Evolutionary conservation across 2,888 invertebrate genomes (phyloP).

Genomic region (Abrostola tripartita): DNA sequence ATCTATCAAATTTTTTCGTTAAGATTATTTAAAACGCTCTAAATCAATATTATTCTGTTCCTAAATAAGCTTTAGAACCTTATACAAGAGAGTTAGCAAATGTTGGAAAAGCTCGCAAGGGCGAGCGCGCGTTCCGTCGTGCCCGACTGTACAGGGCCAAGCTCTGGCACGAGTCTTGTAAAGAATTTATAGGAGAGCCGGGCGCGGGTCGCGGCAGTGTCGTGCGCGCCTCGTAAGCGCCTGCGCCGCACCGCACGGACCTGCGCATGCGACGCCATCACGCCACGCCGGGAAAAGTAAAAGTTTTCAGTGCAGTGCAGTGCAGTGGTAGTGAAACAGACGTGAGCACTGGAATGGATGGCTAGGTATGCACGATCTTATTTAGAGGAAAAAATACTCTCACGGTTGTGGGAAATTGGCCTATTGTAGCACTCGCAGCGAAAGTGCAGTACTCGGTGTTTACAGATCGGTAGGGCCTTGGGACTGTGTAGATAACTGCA

Average conservation of each 20-base stretch:
- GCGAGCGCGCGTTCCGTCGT: conserved; percentile 59
- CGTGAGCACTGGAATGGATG: conserved; percentile 76
- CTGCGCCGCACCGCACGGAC: conserved; percentile 50
- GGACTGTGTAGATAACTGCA: conserved; percentile 43
- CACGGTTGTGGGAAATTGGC: conserved; percentile 58
- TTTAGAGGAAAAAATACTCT: conserved; percentile 56
- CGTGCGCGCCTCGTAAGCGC: conserved; percentile 60
- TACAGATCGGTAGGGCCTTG: conserved; percentile 56
- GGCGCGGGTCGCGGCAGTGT: conserved; percentile 75
- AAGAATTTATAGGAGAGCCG: conserved; percentile 85
- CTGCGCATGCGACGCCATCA: conserved; percentile 43
- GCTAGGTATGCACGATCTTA: conserved; percentile 70
- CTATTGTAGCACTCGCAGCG: conserved; percentile 52
- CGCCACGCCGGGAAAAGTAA: conserved; percentile 68
- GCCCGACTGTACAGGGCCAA: conserved; percentile 82
- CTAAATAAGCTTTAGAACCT: background rate
- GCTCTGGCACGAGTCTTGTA: conserved; percentile 83
- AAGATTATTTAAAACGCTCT: background rate
- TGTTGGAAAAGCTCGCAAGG: conserved; percentile 59
- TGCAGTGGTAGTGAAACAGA: conserved; percentile 69
- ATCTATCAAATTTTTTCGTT: no score
- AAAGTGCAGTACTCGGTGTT: conserved; percentile 52
- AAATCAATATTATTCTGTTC: background rate
- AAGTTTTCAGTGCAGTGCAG: conserved; percentile 74
- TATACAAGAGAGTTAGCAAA: conserved; percentile 16